phyloP scores from a whole-genome alignment of 37 sponge, comb jelly and placozoan genomes.

The Hormiphora californensis region DNA sequence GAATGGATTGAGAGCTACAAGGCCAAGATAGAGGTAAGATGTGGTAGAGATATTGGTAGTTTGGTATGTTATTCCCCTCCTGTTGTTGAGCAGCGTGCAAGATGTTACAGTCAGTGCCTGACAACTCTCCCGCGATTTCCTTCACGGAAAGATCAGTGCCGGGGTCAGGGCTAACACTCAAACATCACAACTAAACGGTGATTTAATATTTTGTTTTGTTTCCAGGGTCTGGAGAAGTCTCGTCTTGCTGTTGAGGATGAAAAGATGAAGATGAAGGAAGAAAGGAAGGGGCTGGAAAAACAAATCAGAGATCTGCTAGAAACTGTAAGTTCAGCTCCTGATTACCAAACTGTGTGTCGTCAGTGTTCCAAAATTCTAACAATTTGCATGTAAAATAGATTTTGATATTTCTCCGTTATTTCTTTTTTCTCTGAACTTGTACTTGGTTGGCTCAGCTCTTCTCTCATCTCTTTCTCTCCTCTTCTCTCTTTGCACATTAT shows the following conservation, averaged over 20 bases:
- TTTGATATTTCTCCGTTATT: not conserved
- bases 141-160: no score
- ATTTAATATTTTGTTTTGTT: not conserved
- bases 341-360: no score
- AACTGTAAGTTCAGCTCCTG: not conserved
- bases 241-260: not conserved
- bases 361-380: no score
- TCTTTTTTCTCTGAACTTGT: not conserved
- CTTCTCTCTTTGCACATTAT: not conserved
- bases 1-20: not conserved
- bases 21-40: constrained; percentile 43
- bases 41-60: no score
- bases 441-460: not conserved
- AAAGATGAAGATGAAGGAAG: constrained; percentile 6
- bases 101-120: no score
- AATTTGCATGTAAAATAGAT: no score
- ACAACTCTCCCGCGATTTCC: no score
- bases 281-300: constrained; percentile 18
- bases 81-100: no score
- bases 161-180: no score
- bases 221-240: not conserved
- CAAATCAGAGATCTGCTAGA: constrained; percentile 38
- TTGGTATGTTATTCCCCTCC: no score
- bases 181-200: not conserved
- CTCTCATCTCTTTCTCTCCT: not conserved